Conservation (phyloP, 2,113 vertebrate species). For the Opisthocomus hoazin region DNA sequence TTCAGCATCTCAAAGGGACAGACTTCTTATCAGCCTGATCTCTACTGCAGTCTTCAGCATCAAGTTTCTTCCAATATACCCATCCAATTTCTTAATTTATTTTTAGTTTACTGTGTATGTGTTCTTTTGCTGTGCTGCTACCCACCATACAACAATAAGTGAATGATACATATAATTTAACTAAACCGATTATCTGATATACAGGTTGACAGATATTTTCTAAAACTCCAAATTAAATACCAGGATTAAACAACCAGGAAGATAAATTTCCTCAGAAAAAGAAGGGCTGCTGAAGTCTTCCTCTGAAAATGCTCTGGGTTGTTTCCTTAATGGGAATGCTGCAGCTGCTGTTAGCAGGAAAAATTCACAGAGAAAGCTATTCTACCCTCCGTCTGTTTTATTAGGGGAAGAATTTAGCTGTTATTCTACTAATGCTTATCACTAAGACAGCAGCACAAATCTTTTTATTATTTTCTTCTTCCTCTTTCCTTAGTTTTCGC, state of each 20-base stretch:
- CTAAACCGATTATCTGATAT: background rate
- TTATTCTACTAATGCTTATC: conserved; percentile 15
- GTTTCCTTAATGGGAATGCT: background rate
- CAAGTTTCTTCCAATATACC: background rate
- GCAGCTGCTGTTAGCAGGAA: background rate
- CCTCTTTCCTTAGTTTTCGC: background rate
- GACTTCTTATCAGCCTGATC: background rate
- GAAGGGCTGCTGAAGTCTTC: background rate
- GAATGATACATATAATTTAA: background rate
- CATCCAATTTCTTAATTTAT: background rate
- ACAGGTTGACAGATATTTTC: background rate
- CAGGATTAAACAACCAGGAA: background rate
- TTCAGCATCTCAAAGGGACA: background rate
- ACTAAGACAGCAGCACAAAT: background rate
- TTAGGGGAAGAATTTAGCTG: background rate
- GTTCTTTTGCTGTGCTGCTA: background rate
- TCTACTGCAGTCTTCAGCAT: background rate
- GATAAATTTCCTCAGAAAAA: background rate
- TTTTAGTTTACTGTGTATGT: background rate
- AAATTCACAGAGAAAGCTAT: background rate
- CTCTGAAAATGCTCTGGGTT: background rate
- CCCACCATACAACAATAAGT: background rate
- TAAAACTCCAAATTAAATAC: background rate
- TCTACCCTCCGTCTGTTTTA: background rate
- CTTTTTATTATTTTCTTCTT: background rate